Conservation (phyloP, 1,140 invertebrate species). For the Drosophila orosa region DNA sequence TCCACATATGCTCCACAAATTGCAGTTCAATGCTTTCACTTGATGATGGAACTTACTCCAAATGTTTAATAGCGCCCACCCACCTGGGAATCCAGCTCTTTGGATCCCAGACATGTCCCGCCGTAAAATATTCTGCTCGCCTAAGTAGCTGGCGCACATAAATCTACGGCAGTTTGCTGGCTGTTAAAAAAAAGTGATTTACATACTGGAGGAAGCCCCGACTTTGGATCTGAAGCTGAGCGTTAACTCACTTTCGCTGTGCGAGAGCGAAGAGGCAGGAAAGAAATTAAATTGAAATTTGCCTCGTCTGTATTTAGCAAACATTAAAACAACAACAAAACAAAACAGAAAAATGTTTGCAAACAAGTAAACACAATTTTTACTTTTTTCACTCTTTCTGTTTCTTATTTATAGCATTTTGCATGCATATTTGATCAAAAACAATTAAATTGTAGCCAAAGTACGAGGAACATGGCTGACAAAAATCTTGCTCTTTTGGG, state of each 20-base stretch:
- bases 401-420: constrained; percentile 41
- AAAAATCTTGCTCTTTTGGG: constrained; percentile 35
- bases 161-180: constrained; percentile 42
- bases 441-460: constrained; percentile 43
- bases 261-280: constrained; percentile 15
- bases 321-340: constrained; percentile 21
- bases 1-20: constrained; percentile 16
- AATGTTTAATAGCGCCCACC: constrained; percentile 16
- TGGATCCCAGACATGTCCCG: constrained; percentile 44
- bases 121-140: constrained; percentile 43
- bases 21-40: constrained; percentile 43
- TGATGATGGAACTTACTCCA: not conserved
- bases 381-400: constrained; percentile 15
- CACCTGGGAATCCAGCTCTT: constrained; percentile 31
- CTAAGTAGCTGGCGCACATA: constrained; percentile 47
- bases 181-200: constrained; percentile 42
- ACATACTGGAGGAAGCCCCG: constrained; percentile 41
- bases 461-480: constrained; percentile 16
- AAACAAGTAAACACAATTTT: constrained; percentile 28
- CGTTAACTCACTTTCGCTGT: constrained; percentile 39
- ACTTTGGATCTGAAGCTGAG: constrained; percentile 29
- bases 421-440: constrained; percentile 53
- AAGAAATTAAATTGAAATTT: constrained; percentile 50
- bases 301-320: constrained; percentile 38
- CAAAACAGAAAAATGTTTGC: constrained; percentile 11